A percentile compares a stretch with the other conserved stretches of the same genome.
These are phyloP conservation scores for Calosoma granatense DNA, from an alignment of 1,140 invertebrate genomes.

Conservation along the genomic window DNA sequence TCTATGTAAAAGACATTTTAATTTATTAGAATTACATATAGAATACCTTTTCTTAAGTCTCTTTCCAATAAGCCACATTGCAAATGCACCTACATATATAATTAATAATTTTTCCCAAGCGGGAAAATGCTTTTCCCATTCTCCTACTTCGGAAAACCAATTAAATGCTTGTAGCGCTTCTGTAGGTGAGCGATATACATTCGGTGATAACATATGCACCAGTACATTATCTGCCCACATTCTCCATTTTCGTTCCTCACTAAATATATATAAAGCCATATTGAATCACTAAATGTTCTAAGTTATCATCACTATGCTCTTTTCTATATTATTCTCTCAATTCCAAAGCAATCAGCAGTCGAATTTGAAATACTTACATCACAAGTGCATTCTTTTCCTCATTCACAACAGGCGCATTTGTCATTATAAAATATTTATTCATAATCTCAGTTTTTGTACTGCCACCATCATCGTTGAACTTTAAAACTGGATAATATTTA, in stretches of 20 bases:
- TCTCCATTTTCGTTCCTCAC: conserved; percentile 89
- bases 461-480: conserved; percentile 56
- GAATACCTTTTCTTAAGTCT: conserved; percentile 68
- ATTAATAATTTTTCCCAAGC: conserved; percentile 74
- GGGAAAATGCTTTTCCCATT: conserved; percentile 86
- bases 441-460: conserved; percentile 66
- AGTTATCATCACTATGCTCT: background rate
- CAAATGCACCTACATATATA: conserved; percentile 86
- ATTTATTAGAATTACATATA: background rate
- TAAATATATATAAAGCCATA: conserved; percentile 38
- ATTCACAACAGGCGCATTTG: conserved; percentile 45
- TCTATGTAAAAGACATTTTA: conserved; percentile 11
- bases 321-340: background rate
- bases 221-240: conserved; percentile 87
- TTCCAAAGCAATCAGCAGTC: too few species aligned
- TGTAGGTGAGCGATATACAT: conserved; percentile 79
- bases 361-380: conserved; percentile 57
- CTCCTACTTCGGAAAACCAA: conserved; percentile 84
- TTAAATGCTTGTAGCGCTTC: conserved; percentile 86
- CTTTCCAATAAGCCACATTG: conserved; percentile 92
- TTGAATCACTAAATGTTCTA: conserved; percentile 12
- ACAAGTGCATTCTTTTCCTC: conserved; percentile 47
- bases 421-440: conserved; percentile 96
- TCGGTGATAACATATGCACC: conserved; percentile 90
- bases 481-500: conserved; percentile 70